Percentiles rank a stretch among this genome's conserved stretches.
phyloP scores from a whole-genome alignment of 2,113 vertebrate species.

The Paramisgurnus dabryanus region DNA sequence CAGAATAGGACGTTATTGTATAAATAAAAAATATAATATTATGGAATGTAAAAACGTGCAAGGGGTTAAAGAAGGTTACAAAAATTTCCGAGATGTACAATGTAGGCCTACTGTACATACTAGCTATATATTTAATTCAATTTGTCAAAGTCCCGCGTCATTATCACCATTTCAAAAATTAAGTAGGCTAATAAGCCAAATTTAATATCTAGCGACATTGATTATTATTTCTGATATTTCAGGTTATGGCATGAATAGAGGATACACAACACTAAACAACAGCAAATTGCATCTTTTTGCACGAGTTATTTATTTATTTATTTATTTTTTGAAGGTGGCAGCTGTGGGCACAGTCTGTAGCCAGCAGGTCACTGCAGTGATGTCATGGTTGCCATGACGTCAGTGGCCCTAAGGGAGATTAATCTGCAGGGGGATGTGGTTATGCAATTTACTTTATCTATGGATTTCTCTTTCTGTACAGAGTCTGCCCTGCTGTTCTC shows the following conservation, averaged over 20 bases:
- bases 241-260: neutral
- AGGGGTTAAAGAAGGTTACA: too few relatives aligned
- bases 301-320: neutral
- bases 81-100: too few relatives aligned
- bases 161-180: neutral
- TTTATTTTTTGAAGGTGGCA: slow-evolving; percentile 13
- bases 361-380: slow-evolving; percentile 50
- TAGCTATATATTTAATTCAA: too few relatives aligned
- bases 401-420: slow-evolving; percentile 66
- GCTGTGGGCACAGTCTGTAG: slow-evolving; percentile 38
- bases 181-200: neutral
- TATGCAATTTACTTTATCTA: slow-evolving; percentile 74
- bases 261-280: neutral
- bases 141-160: neutral
- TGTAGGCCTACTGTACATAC: too few relatives aligned
- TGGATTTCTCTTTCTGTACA: slow-evolving; percentile 58
- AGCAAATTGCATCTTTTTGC: neutral
- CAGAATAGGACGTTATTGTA: too few relatives aligned
- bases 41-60: too few relatives aligned
- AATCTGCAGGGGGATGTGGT: slow-evolving; percentile 69
- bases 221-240: slow-evolving; percentile 1
- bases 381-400: slow-evolving; percentile 62
- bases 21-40: too few relatives aligned
- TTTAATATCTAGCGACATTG: neutral
- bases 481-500: slow-evolving; percentile 59